Evolutionary conservation across 2,113 vertebrate species (phyloP), one percentile per base, ranked within the genome.

Genomic region (Noturus placidus): DNA sequence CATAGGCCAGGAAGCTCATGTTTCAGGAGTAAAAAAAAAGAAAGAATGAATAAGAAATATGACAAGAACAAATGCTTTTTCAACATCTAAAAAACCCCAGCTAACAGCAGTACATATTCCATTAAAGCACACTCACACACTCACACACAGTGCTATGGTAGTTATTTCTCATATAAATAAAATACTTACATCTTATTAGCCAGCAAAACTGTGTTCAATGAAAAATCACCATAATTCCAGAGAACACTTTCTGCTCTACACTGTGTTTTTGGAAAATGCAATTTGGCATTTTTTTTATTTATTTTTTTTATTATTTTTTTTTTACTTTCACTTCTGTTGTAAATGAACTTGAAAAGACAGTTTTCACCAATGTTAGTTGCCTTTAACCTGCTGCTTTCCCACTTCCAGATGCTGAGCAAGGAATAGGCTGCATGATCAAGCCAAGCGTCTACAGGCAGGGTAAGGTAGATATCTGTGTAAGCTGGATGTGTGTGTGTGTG

Each of bases 251-350:
- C 90, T 82, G 85, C 86, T 82, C 52, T 61, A 70, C 89, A 91
- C 87, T 92, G 42, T 77, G 88, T 89, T 84, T 38, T 81, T 42
- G 82, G 83, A 82, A 92, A 92, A 91, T 89, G 77, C 86, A 59
- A 86, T 30, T 22, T 76, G 72, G 76, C 77, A 90, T 92, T 0
- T 46, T 46, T 46, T 46, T 46, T 78, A n/a, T n/a, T n/a, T n/a
- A n/a, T n/a, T n/a, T n/a, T n/a, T n/a, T n/a, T n/a, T n/a, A n/a
- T n/a, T n/a, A n/a, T 84, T 33, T 22, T 72, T 90, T 50, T 50
- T 90, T 88, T 83, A 77, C 92, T 90, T 86, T 74, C 79, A 90
- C 87, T 87, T 91, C 90, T 83, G 56, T 87, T 88, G 87, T 88
- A 91, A 91, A 92, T 91, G 89, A 86, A 83, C 87, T 89, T 91